Percentiles rank a stretch among this genome's conserved stretches.
Evolutionary conservation across 2,888 invertebrate species (phyloP).

Genomic region (Trypoxylon attenuatum): DNA sequence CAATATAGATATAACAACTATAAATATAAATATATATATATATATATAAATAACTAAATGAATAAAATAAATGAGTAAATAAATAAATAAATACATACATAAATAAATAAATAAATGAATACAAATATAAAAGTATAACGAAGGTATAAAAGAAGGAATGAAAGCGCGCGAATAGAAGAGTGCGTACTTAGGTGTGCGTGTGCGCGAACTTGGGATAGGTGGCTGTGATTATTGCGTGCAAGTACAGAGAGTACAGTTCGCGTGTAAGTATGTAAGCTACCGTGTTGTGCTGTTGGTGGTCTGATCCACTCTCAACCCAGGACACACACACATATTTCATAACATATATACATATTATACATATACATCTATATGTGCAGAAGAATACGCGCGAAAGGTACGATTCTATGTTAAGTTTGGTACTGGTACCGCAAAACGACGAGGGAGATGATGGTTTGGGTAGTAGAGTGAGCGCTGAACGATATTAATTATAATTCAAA

Average conservation of each 20-base stretch:
- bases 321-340: slow-evolving; percentile 45
- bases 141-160: slow-evolving; percentile 39
- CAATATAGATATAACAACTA: slow-evolving; percentile 44
- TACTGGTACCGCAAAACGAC: slow-evolving; percentile 26
- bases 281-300: no score
- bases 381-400: slow-evolving; percentile 26
- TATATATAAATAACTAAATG: slow-evolving; percentile 18
- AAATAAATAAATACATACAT: slow-evolving; percentile 32
- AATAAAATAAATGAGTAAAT: slow-evolving; percentile 22
- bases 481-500: slow-evolving; percentile 30
- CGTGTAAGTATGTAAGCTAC: slow-evolving; percentile 38
- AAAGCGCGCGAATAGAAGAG: slow-evolving; percentile 37
- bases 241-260: slow-evolving; percentile 34
- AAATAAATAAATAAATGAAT: slow-evolving; percentile 20
- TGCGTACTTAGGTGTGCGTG: slow-evolving; percentile 46
- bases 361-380: slow-evolving; percentile 13
- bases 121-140: slow-evolving; percentile 35
- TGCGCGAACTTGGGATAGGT: slow-evolving; percentile 62
- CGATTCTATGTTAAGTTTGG: slow-evolving; percentile 60
- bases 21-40: slow-evolving; percentile 34
- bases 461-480: slow-evolving; percentile 3
- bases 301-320: slow-evolving; percentile 10
- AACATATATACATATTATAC: slow-evolving; percentile 35
- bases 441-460: no score
- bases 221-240: slow-evolving; percentile 70